Conservation (phyloP, 2,888 invertebrate species). For the Odontomyia ornata region DNA sequence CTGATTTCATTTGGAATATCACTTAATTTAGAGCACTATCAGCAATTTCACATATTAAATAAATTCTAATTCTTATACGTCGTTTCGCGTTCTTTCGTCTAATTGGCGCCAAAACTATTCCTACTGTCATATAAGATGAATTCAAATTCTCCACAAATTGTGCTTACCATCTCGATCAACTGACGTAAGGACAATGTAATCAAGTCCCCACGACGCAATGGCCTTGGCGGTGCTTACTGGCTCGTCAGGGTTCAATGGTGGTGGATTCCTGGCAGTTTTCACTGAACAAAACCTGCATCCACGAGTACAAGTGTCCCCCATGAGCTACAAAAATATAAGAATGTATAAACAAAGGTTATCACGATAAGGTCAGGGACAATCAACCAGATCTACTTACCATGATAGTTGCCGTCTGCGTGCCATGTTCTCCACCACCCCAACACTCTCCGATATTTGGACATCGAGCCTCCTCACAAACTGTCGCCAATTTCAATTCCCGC, state of each 20-base stretch:
- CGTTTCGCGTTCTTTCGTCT: too few relatives aligned
- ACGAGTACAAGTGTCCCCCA: constrained; percentile 99
- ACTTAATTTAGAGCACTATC: too few relatives aligned
- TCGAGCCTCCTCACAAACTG: constrained; percentile 96
- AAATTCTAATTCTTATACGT: too few relatives aligned
- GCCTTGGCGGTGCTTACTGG: constrained; percentile 93
- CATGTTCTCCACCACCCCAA: constrained; percentile 95
- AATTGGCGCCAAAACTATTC: too few relatives aligned
- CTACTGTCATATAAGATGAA: too few relatives aligned
- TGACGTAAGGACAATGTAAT: constrained; percentile 97
- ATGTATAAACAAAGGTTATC: constrained; percentile 28
- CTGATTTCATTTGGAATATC: too few relatives aligned
- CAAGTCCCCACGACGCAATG: constrained; percentile 92
- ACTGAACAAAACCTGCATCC: constrained; percentile 99
- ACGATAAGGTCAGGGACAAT: constrained; percentile 26
- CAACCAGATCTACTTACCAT: constrained; percentile 76
- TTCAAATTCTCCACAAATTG: too few relatives aligned
- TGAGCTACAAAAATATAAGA: constrained; percentile 69
- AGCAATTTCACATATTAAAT: too few relatives aligned
- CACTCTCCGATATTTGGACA: constrained; percentile 99
- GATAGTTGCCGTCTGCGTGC: constrained; percentile 98
- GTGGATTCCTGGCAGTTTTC: constrained; percentile 91
- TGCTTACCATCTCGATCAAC: constrained; percentile 92
- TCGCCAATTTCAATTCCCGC: constrained; percentile 85
- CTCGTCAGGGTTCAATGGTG: constrained; percentile 88